Evolutionary conservation across 2,113 vertebrate species (phyloP).

Genomic region (Hassar affinis): DNA sequence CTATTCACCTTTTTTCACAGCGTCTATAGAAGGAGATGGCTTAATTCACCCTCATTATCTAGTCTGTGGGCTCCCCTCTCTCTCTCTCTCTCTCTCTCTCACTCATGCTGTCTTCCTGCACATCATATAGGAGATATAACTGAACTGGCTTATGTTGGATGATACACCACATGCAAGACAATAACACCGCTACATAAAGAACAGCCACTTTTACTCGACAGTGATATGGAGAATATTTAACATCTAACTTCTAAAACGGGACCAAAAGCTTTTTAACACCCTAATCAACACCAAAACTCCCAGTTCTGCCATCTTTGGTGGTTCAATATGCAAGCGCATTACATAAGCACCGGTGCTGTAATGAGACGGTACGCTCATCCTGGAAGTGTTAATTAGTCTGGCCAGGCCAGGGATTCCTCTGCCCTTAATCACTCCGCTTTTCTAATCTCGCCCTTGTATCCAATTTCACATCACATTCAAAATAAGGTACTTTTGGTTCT

Average conservation of each 20-base stretch:
- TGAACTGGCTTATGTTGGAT: conserved; percentile 27
- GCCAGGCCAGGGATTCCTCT: conserved; percentile 62
- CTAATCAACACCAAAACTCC: conserved; percentile 44
- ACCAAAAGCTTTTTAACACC: too few species aligned
- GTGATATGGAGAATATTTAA: conserved; percentile 40
- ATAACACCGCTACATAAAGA: conserved; percentile 12
- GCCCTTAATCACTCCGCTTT: conserved; percentile 66
- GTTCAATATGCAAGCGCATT: conserved; percentile 59
- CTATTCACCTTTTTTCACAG: conserved; percentile 67
- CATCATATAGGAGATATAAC: conserved; percentile 14
- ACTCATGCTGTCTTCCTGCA: conserved; percentile 1
- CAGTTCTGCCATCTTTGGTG: conserved; percentile 40
- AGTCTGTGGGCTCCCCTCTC: conserved; percentile 61
- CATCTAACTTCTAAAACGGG: conserved; percentile 11
- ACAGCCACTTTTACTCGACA: conserved; percentile 34
- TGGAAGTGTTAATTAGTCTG: conserved; percentile 75
- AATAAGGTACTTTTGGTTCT: conserved; percentile 57
- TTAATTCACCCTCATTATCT: conserved; percentile 79
- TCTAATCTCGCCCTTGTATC: conserved; percentile 68
- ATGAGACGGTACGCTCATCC: conserved; percentile 69
- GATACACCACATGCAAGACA: conserved; percentile 9
- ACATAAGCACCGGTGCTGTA: conserved; percentile 68
- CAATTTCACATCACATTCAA: conserved; percentile 67
- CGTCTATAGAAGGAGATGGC: conserved; percentile 78
- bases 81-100: conserved; percentile 31